Base-by-base conservation (phyloP, 2,888 invertebrate species). In the Seladonia tumulorum region DNA sequence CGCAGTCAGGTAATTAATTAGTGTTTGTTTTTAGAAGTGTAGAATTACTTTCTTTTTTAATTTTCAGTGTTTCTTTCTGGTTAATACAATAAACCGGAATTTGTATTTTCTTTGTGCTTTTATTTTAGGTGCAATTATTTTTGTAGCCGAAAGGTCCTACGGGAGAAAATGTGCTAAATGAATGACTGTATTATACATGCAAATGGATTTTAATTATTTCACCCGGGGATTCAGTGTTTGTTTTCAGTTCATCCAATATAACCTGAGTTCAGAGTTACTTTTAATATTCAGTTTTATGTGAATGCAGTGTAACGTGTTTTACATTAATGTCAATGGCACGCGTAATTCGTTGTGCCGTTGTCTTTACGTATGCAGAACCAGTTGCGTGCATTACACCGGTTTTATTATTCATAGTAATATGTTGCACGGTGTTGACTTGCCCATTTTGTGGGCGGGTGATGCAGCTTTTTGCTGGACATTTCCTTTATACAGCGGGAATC, bases 371-470 rank as follows among this genome's bases (percentile, higher is more conserved):
- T 60, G 47, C 35, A 70, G 29, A 70, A 10, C 57, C 45, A 7
- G 68, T 68, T 22, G 3, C 35, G 18, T 22, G n/a, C 4, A 53
- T 42, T 22, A 39, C n/a, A 2, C 5, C 29, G 29, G 25, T 18
- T 66, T 76, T 81, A 76, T 76, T 76, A 76, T 83, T 81, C 82
- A 53, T 76, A 45, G 45, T n/a, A 63, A 10, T 45, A 45, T 42
- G 45, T 49, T 29, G 39, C 39, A 18, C 29, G 8, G 29, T 10
- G 68, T 71, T 22, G 16, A 29, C 70, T 22, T 18, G 35, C 16
- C 22, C 25, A 10, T 18, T 49, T 7, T 10, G 25, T 5, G 39
- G 42, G 2, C 53, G 39, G 35, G 39, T 42, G 72, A 71, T 47
- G 25, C 45, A 25, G 25, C 29, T 18, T 12, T 29, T 53, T 16